Base-by-base conservation (phyloP, 2,888 invertebrate species). In the Polydrusus pterygomalis region DNA sequence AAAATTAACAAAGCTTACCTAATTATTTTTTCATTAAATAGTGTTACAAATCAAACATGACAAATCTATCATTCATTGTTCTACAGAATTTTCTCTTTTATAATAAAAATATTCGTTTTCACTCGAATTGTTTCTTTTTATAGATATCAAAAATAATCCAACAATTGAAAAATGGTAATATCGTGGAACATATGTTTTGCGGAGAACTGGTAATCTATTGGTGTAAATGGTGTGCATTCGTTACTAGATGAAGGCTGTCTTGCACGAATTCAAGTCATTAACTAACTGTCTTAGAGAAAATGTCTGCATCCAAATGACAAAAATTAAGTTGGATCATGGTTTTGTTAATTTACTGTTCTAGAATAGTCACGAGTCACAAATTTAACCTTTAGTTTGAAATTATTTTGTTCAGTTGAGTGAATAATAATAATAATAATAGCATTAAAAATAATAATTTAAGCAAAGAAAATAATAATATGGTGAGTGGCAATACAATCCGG, bases 201-300 rank as follows among this genome's bases (percentile, higher is more conserved):
- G 5, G 20, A 63, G 63, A n/a, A n/a, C 47, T 13, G 34, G 9
- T 34, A 7, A 54, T 38, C 30, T 65, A 58, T 45, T 51, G 58
- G 25, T 72, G 18, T 63, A 54, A 58, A 56, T 51, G 58, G 25
- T 72, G 18, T 63, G 63, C 63, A 71, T 43, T 58, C 47, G 69
- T 60, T 72, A 64, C 58, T 75, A 72, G 47, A 63, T 72, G 54
- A 72, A 72, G 72, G 72, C 40, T 72, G 65, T 15, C 34, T 76
- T 43, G 73, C 70, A 70, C 64, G 70, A 20, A 47, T 63, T 65
- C 71, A 34, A 60, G 43, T 34, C 67, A 74, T 47, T 15, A 64
- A 49, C 49, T 43, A 0, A n/a, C n/a, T 20, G 1, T 40, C 17
- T 62, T 43, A 13, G 63, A 20, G 43, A 43, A 43, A 43, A 11